These are phyloP conservation scores for Pangasianodon gigas DNA, from an alignment of 2,113 vertebrate species.

Conservation along the genomic window DNA sequence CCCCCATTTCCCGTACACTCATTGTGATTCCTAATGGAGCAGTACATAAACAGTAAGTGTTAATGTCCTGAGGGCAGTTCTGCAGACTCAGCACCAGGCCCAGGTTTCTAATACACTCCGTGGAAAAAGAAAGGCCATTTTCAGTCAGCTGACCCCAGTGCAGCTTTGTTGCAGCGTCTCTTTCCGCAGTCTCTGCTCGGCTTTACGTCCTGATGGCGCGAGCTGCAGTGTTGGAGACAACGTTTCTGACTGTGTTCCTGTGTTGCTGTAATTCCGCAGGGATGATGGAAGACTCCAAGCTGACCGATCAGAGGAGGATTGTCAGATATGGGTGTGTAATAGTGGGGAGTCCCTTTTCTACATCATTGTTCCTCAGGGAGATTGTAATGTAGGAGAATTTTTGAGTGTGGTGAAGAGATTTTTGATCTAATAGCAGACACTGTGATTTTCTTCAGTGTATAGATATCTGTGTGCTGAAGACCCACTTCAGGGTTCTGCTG, in stretches of 20 bases:
- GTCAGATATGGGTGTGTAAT: constrained; percentile 31
- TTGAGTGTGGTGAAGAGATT: neutral
- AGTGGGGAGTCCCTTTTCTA: neutral
- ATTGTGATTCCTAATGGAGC: neutral
- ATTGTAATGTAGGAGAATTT: neutral
- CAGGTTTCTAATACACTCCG: neutral
- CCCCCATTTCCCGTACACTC: neutral
- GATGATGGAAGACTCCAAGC: neutral
- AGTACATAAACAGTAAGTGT: constrained; percentile 3
- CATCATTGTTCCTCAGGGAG: neutral
- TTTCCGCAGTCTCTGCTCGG: neutral
- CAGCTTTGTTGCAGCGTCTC: neutral
- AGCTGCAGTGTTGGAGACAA: neutral
- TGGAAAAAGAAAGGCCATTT: neutral
- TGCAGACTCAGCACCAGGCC: constrained; percentile 2
- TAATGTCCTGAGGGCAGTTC: neutral
- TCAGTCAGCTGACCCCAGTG: neutral
- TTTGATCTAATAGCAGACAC: neutral
- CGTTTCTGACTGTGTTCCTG: neutral
- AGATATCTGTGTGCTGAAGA: neutral
- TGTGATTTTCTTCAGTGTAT: neutral
- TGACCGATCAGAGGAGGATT: constrained; percentile 21
- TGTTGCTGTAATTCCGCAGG: neutral
- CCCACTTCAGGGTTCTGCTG: neutral
- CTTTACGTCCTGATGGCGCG: neutral